A percentile compares a stretch with the other conserved stretches of the same genome.
These are phyloP conservation scores for Euwallacea similis DNA, from an alignment of 1,140 invertebrate species.

Conservation along the genomic window DNA sequence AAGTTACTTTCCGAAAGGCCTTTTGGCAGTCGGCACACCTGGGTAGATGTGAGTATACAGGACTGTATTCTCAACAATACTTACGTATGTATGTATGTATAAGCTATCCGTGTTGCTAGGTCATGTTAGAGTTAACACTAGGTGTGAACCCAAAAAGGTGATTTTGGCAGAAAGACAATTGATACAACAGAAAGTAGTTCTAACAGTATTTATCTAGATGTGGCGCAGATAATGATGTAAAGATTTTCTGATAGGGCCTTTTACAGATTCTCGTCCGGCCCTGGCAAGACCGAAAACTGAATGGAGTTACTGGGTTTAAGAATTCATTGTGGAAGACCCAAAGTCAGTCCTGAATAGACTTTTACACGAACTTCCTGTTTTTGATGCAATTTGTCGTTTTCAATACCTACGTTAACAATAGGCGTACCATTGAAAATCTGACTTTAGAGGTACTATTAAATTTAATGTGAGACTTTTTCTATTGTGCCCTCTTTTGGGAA, in stretches of 20 bases:
- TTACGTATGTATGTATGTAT: not conserved
- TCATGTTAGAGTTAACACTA: not conserved
- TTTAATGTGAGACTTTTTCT: conserved; percentile 49
- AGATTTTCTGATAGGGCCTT: conserved; percentile 1
- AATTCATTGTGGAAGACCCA: conserved; percentile 49
- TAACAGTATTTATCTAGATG: not conserved
- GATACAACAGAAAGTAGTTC: not conserved
- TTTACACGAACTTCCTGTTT: conserved; percentile 54
- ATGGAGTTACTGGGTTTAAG: conserved; percentile 46
- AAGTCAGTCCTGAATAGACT: conserved; percentile 50
- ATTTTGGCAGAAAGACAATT: too few species aligned
- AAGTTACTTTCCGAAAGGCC: conserved; percentile 44
- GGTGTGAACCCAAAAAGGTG: too few species aligned
- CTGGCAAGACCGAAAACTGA: conserved; percentile 43
- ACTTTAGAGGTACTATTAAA: conserved; percentile 52
- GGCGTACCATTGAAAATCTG: conserved; percentile 47
- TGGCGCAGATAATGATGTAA: not conserved
- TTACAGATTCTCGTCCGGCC: conserved; percentile 21
- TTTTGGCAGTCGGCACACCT: conserved; percentile 48
- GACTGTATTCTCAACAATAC: conserved; percentile 5
- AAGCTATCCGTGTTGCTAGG: not conserved
- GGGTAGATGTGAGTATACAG: conserved; percentile 28
- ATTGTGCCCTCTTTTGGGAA: conserved; percentile 44
- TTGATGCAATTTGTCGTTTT: conserved; percentile 54
- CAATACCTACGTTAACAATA: conserved; percentile 51